Percentiles rank a stretch among this genome's conserved stretches.
Evolutionary conservation across 2,113 vertebrate genomes (phyloP).

Genomic region (Pterocles gutturalis): DNA sequence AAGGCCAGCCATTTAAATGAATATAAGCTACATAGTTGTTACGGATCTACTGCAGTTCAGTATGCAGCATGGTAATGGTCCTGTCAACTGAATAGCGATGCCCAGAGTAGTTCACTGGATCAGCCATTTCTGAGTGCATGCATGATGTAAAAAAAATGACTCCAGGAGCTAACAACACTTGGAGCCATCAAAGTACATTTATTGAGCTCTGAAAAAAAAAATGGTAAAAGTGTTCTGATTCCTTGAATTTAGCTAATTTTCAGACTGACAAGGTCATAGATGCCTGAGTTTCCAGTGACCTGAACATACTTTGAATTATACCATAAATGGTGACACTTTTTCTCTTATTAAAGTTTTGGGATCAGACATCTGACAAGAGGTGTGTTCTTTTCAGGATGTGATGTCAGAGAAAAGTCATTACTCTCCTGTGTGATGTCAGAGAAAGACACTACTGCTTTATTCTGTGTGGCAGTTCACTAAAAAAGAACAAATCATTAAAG

Average conservation of each 20-base stretch:
- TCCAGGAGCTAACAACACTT: background rate
- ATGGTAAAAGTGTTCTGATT: background rate
- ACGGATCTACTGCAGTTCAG: background rate
- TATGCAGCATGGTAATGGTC: background rate
- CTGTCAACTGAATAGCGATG: background rate
- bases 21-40: background rate
- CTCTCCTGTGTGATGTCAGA: background rate
- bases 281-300: background rate
- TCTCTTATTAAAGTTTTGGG: background rate
- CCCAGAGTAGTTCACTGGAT: background rate
- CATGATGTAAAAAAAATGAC: background rate
- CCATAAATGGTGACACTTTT: background rate
- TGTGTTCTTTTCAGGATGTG: background rate
- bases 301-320: background rate
- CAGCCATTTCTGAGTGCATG: background rate
- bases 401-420: background rate
- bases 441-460: background rate
- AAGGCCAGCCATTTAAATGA: background rate
- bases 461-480: constrained; percentile 34
- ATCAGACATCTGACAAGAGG: background rate
- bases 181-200: background rate
- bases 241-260: background rate
- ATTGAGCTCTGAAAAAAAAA: background rate
- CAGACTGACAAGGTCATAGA: background rate
- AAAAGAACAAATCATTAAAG: constrained; percentile 64